Evolutionary conservation across 2,797 vertebrate genomes (phyloP).

Genomic region (Aselliscus stoliczkanus): DNA sequence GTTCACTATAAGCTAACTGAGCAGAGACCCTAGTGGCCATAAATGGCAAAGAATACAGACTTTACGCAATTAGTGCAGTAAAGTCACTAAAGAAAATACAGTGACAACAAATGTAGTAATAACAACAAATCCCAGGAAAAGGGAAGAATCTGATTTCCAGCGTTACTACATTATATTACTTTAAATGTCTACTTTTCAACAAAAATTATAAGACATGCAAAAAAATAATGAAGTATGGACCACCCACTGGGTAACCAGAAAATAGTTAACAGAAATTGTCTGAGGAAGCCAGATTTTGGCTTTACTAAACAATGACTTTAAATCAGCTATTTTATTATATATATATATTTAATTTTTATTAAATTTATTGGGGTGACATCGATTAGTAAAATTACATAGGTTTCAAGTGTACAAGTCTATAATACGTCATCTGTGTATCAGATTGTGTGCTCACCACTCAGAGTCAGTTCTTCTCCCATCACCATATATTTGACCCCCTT

Average conservation of each 20-base stretch:
- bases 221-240: neutral
- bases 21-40: neutral
- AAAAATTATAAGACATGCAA: neutral
- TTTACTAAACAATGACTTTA: neutral
- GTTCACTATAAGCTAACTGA: neutral
- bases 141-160: neutral
- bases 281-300: neutral
- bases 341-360: no score
- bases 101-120: neutral
- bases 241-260: neutral
- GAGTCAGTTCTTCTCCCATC: no score
- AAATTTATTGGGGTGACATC: no score
- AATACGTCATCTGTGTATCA: no score
- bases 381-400: no score
- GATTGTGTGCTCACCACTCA: no score
- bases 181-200: conserved; percentile 16
- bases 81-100: neutral
- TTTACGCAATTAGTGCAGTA: neutral
- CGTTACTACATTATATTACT: neutral
- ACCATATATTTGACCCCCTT: no score
- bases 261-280: neutral
- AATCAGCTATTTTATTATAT: neutral
- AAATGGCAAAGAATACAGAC: neutral
- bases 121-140: neutral
- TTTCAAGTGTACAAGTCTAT: no score